Evolutionary conservation across 35 echinoderm and acorn worm genomes (phyloP).

Genomic region (Patiria miniata): DNA sequence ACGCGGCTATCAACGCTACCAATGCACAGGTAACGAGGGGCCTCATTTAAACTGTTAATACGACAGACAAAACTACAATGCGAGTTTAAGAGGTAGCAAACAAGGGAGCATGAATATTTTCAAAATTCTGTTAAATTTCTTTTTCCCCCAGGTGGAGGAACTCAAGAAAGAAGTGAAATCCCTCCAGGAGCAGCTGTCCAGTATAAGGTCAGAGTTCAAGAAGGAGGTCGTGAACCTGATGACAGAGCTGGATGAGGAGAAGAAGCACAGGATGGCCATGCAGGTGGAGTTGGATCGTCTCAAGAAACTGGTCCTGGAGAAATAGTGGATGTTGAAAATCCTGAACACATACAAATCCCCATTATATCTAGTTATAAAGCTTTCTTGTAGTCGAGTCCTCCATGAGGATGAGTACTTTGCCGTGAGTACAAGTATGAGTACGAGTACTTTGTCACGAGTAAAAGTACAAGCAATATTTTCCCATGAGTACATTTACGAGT

Average conservation of each 20-base stretch:
- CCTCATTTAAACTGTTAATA: neutral
- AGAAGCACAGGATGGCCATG: conserved; percentile 64
- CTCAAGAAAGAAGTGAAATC: conserved; percentile 41
- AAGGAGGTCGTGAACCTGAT: conserved; percentile 60
- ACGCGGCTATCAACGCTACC: neutral
- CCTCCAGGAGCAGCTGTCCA: conserved; percentile 18
- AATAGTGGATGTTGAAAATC: conserved; percentile 19
- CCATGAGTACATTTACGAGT: too few species aligned
- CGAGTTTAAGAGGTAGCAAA: too few species aligned
- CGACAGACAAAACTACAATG: neutral
- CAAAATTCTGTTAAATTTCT: too few species aligned
- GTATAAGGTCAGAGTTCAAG: conserved; percentile 54
- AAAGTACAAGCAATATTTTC: too few species aligned
- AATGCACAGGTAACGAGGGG: neutral
- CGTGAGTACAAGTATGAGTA: too few species aligned
- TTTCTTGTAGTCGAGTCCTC: too few species aligned
- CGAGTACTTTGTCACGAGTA: too few species aligned
- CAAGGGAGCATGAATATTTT: too few species aligned
- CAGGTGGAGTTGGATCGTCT: conserved; percentile 65
- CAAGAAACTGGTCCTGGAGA: conserved; percentile 61
- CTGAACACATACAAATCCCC: too few species aligned
- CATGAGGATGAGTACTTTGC: too few species aligned
- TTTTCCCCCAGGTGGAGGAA: conserved; percentile 40
- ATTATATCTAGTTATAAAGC: too few species aligned
- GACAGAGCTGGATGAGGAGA: conserved; percentile 69